Conservation (phyloP, 2,888 invertebrate genomes). For the Drosophila mettleri region DNA sequence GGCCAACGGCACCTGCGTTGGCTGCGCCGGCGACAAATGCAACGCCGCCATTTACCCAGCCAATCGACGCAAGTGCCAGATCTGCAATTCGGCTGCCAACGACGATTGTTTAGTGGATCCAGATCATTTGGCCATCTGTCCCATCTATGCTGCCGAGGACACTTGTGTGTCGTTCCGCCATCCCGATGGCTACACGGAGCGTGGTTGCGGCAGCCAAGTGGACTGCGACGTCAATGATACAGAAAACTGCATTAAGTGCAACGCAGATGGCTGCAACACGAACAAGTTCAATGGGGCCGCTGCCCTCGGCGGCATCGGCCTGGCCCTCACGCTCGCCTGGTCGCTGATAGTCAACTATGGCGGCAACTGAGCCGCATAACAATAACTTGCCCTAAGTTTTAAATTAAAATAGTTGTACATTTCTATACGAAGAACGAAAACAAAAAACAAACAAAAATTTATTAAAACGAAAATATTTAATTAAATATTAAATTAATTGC, state of each 20-base stretch:
- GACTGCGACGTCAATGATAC: conserved; percentile 64
- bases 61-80: conserved; percentile 76
- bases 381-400: conserved; percentile 30
- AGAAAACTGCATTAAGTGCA: conserved; percentile 70
- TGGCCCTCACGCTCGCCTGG: conserved; percentile 61
- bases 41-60: conserved; percentile 77
- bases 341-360: conserved; percentile 44
- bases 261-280: conserved; percentile 74
- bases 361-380: conserved; percentile 5
- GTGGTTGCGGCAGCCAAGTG: conserved; percentile 75
- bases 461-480: conserved; percentile 36
- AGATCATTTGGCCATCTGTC: conserved; percentile 64
- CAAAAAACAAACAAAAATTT: conserved; percentile 32
- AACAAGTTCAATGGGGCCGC: conserved; percentile 61
- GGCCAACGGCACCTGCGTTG: conserved; percentile 62
- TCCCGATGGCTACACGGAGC: conserved; percentile 47
- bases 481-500: too few species aligned
- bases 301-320: conserved; percentile 51
- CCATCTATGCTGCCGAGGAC: conserved; percentile 68
- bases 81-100: conserved; percentile 72
- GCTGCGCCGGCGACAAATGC: conserved; percentile 74
- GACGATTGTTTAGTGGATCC: conserved; percentile 59
- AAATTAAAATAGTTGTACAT: conserved; percentile 62
- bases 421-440: conserved; percentile 35
- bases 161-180: conserved; percentile 63